Conservation (phyloP, 2,113 vertebrate genomes). For the Hiodon alosoides region DNA sequence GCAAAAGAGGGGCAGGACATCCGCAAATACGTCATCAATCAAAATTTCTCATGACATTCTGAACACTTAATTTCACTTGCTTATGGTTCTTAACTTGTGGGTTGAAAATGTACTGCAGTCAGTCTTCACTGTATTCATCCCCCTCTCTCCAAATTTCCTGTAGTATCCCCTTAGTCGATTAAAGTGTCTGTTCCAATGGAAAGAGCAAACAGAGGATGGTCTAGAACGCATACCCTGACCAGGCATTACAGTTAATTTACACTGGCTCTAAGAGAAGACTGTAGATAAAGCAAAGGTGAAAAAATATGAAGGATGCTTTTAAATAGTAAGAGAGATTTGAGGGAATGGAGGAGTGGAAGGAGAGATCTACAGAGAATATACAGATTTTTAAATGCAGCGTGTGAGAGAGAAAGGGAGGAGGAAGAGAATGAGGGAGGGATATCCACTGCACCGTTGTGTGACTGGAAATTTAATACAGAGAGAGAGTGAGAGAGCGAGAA, state of each 20-base stretch:
- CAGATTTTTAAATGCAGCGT: conserved; percentile 30
- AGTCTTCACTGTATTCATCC: conserved; percentile 14
- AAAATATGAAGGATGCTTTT: conserved; percentile 41
- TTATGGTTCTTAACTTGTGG: conserved; percentile 50
- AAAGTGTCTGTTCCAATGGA: conserved; percentile 52
- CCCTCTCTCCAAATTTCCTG: conserved; percentile 38
- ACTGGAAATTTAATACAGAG: conserved; percentile 72
- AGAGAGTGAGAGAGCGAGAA: conserved; percentile 42
- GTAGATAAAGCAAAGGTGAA: conserved; percentile 34
- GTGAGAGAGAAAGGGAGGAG: conserved; percentile 26
- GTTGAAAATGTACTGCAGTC: conserved; percentile 49
- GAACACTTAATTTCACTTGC: conserved; percentile 35
- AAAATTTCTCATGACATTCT: conserved; percentile 24
- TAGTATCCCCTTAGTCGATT: conserved; percentile 42
- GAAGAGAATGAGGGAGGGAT: conserved; percentile 64
- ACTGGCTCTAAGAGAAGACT: conserved; percentile 58
- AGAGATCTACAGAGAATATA: conserved; percentile 29
- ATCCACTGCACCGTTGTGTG: conserved; percentile 75
- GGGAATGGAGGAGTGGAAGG: conserved; percentile 43
- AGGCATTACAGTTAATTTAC: conserved; percentile 49
- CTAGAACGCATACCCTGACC: conserved; percentile 2
- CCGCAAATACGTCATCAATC: conserved; percentile 51
- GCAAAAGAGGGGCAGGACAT: no score
- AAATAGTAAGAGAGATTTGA: conserved; percentile 42
- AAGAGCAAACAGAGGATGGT: conserved; percentile 54